phyloP scores from a whole-genome alignment of 2,113 vertebrate species.

The Ptychochromis oligacanthus region DNA sequence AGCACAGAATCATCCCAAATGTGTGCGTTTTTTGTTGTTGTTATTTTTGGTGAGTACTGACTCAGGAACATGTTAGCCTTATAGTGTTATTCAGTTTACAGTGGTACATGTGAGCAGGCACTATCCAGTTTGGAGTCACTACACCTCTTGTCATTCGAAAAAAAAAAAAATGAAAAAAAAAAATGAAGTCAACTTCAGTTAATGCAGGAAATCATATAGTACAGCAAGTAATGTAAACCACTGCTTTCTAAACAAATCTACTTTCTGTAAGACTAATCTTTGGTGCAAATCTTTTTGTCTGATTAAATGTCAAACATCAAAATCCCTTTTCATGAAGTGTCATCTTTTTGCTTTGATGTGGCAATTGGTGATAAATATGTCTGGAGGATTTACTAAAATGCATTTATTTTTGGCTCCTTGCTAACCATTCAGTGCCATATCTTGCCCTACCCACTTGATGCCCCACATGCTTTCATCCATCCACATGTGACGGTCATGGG shows the following conservation, averaged over 20 bases:
- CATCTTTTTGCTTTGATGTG: not conserved
- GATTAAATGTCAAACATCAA: not conserved
- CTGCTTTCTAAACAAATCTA: not conserved
- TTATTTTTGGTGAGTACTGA: not conserved
- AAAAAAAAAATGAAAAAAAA: not conserved
- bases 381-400: not conserved
- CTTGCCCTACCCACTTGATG: constrained; percentile 7
- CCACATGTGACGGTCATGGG: constrained; percentile 24
- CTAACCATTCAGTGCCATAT: not conserved
- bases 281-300: not conserved
- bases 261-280: not conserved
- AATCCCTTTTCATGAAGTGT: not conserved
- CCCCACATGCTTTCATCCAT: constrained; percentile 14
- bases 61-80: not conserved
- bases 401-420: not conserved
- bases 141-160: too few species aligned
- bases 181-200: not conserved
- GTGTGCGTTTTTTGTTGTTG: not conserved
- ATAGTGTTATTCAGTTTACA: not conserved
- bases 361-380: not conserved
- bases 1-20: not conserved
- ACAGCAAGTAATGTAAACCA: not conserved
- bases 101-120: not conserved
- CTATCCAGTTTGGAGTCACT: not conserved
- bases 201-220: not conserved